Conservation (phyloP, 2,113 vertebrate genomes). For the Astur gentilis region DNA sequence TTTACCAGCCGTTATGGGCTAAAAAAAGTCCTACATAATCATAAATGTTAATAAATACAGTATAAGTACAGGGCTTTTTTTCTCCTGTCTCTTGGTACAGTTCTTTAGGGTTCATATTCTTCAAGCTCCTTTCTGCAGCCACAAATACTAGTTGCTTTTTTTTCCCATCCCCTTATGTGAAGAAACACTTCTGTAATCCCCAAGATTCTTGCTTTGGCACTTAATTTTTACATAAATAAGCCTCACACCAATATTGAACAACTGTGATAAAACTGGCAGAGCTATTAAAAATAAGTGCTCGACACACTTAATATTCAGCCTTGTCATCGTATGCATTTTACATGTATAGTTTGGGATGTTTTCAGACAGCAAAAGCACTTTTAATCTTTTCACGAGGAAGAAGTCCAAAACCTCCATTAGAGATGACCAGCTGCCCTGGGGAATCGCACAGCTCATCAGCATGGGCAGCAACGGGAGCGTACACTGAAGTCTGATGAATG, state of each 20-base stretch:
- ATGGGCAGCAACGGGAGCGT: neutral
- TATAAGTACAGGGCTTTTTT: neutral
- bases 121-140: neutral
- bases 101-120: neutral
- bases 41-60: neutral
- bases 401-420: neutral
- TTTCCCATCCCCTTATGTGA: neutral
- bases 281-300: neutral
- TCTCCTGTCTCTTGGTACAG: fast-evolving
- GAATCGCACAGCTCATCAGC: neutral
- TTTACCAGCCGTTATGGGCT: neutral
- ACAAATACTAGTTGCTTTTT: neutral
- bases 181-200: neutral
- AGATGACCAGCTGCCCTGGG: neutral
- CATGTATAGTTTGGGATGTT: fast-evolving
- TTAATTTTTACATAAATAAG: neutral
- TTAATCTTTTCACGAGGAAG: neutral
- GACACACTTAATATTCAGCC: neutral
- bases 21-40: neutral
- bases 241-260: neutral
- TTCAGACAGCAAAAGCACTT: neutral
- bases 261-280: neutral
- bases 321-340: neutral
- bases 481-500: neutral
- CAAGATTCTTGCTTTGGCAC: neutral